Percentiles rank a stretch among this genome's conserved stretches.
Conservation (phyloP, 2,888 invertebrate species). For the Caenorhabditis becei region DNA sequence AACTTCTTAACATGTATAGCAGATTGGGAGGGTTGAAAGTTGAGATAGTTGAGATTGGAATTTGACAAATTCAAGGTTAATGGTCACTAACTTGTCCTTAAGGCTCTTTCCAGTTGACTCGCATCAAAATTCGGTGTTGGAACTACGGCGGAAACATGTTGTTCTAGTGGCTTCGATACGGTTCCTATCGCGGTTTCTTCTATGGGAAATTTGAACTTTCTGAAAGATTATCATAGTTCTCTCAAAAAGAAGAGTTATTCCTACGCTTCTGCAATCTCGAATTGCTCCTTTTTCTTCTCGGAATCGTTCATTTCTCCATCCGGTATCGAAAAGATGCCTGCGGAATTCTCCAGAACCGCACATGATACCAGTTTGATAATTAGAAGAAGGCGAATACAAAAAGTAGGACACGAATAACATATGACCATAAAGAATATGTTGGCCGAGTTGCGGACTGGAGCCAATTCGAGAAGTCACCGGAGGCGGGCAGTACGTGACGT, state of each 20-base stretch:
- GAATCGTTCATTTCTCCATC: conserved; percentile 19
- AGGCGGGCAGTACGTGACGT: conserved; percentile 34
- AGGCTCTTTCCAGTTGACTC: conserved; percentile 55
- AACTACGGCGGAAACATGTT: conserved; percentile 34
- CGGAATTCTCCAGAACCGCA: conserved; percentile 10
- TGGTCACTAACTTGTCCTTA: conserved; percentile 55
- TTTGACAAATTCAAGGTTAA: background rate
- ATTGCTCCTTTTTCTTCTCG: conserved; percentile 3
- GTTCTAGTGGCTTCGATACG: conserved; percentile 4
- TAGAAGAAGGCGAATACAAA: conserved; percentile 35
- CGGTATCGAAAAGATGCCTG: conserved; percentile 10
- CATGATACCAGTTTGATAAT: conserved; percentile 33
- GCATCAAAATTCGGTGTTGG: conserved; percentile 48
- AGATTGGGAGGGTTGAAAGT: too few species aligned
- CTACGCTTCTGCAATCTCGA: conserved; percentile 35
- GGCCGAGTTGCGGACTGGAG: conserved; percentile 24
- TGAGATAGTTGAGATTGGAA: too few species aligned
- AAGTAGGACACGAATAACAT: conserved; percentile 41
- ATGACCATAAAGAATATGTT: conserved; percentile 51
- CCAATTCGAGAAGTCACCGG: conserved; percentile 47
- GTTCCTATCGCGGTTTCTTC: conserved; percentile 20
- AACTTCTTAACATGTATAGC: too few species aligned
- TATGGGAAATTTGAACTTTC: conserved; percentile 20
- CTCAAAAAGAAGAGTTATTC: background rate
- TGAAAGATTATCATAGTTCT: conserved; percentile 4